Evolutionary conservation across 2,888 invertebrate genomes (phyloP).

Genomic region (Lithophane leautieri): DNA sequence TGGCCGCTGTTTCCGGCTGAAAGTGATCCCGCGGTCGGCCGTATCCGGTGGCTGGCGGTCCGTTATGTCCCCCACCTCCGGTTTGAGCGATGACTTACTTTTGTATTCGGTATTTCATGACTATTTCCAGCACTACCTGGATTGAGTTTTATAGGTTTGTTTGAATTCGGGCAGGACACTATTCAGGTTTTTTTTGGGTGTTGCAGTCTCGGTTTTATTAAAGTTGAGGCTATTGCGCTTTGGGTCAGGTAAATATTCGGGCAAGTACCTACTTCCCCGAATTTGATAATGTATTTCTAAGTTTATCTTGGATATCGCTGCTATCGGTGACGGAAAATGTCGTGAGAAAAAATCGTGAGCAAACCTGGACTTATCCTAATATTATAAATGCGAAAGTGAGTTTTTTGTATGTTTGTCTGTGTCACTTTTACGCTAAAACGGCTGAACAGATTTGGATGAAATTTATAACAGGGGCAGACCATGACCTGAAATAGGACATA

Average conservation of each 20-base stretch:
- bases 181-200: not conserved
- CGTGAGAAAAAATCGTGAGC: too few relatives aligned
- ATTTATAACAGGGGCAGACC: too few relatives aligned
- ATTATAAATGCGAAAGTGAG: too few relatives aligned
- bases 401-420: too few relatives aligned
- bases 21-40: slow-evolving; percentile 75
- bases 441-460: too few relatives aligned
- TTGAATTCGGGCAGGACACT: slow-evolving; percentile 6
- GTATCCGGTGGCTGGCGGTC: slow-evolving; percentile 73
- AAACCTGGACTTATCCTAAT: too few relatives aligned
- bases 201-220: not conserved
- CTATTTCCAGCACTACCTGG: slow-evolving; percentile 47
- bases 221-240: not conserved
- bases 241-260: not conserved
- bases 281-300: too few relatives aligned
- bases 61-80: slow-evolving; percentile 74
- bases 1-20: slow-evolving; percentile 77
- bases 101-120: slow-evolving; percentile 55
- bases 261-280: too few relatives aligned
- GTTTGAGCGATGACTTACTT: slow-evolving; percentile 54
- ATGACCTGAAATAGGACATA: too few relatives aligned
- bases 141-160: slow-evolving; percentile 38
- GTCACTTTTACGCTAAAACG: too few relatives aligned
- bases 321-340: too few relatives aligned
- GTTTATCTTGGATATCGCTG: too few relatives aligned